Evolutionary conservation across 2,888 invertebrate species (phyloP).

Genomic region (Dolichomitus sp.): DNA sequence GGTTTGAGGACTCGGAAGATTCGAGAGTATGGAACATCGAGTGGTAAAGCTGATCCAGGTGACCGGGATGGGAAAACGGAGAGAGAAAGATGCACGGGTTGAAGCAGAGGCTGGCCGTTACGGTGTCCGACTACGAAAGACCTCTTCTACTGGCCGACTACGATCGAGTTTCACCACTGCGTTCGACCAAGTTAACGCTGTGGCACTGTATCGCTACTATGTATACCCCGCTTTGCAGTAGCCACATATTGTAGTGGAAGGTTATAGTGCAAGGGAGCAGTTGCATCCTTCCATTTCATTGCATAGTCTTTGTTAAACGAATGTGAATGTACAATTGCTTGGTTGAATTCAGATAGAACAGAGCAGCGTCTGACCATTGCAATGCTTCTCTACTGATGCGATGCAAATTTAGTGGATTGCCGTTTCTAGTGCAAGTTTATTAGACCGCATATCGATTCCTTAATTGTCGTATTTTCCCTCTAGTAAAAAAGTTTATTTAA

Average conservation of each 20-base stretch:
- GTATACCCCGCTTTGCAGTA: slow-evolving; percentile 1
- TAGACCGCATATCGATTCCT: not conserved
- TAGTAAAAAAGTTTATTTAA: too few relatives aligned
- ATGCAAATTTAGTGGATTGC: not conserved
- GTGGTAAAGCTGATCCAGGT: slow-evolving; percentile 46
- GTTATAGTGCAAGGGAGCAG: not conserved
- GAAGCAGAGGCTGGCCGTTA: slow-evolving; percentile 32
- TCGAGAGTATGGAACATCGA: slow-evolving; percentile 37
- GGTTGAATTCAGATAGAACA: not conserved
- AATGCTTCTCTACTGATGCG: not conserved
- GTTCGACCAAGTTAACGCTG: slow-evolving; percentile 10
- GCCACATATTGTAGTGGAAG: slow-evolving; percentile 8
- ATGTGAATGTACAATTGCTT: not conserved
- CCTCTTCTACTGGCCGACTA: slow-evolving; percentile 48
- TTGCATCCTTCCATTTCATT: not conserved
- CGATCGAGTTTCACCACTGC: slow-evolving; percentile 58
- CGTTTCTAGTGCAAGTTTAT: not conserved
- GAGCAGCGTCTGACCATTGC: slow-evolving; percentile 23
- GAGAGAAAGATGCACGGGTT: slow-evolving; percentile 8
- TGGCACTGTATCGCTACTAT: not conserved
- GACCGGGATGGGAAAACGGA: slow-evolving; percentile 14
- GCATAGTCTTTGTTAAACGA: slow-evolving; percentile 8
- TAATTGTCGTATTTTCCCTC: not conserved
- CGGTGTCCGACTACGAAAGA: slow-evolving; percentile 53
- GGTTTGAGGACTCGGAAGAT: slow-evolving; percentile 6